Conservation (phyloP, 2,113 vertebrate species). For the Dendrocopos noguchii region DNA sequence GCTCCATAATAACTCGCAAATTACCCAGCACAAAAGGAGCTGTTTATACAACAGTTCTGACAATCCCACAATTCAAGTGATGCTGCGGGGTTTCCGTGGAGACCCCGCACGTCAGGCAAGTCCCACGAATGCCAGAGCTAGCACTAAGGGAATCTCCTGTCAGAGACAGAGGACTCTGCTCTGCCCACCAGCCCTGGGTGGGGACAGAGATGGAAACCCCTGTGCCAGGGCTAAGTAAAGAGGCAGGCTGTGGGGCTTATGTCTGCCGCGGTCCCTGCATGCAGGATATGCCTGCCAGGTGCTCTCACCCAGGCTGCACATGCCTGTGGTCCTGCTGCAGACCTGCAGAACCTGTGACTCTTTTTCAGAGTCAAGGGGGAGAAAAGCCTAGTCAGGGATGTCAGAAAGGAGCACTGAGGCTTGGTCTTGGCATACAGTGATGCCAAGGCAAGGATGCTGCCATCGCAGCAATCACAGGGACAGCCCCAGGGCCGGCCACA, state of each 20-base stretch:
- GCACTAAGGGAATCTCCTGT: slow-evolving; percentile 29
- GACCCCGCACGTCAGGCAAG: slow-evolving; percentile 20
- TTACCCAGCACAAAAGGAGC: slow-evolving; percentile 60
- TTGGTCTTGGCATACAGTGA: not conserved
- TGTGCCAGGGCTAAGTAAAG: not conserved
- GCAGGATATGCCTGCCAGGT: not conserved
- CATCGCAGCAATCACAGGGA: not conserved
- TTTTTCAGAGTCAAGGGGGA: not conserved
- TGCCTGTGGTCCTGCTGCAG: not conserved
- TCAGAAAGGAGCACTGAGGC: not conserved
- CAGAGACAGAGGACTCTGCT: not conserved
- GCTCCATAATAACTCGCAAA: slow-evolving; percentile 65
- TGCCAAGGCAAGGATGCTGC: not conserved
- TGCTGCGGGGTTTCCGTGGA: slow-evolving; percentile 63
- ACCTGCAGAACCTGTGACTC: not conserved
- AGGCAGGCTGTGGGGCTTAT: not conserved
- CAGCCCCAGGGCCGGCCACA: not conserved
- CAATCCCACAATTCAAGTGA: slow-evolving; percentile 21
- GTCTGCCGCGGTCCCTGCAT: not conserved
- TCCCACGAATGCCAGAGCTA: slow-evolving; percentile 22
- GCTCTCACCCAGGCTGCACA: not conserved
- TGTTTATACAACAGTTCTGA: slow-evolving; percentile 68
- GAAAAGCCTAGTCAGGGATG: not conserved
- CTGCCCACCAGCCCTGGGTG: not conserved
- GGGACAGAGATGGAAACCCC: not conserved